Base-by-base conservation (phyloP, 1,140 invertebrate genomes). In the Brachionus paranguensis region DNA sequence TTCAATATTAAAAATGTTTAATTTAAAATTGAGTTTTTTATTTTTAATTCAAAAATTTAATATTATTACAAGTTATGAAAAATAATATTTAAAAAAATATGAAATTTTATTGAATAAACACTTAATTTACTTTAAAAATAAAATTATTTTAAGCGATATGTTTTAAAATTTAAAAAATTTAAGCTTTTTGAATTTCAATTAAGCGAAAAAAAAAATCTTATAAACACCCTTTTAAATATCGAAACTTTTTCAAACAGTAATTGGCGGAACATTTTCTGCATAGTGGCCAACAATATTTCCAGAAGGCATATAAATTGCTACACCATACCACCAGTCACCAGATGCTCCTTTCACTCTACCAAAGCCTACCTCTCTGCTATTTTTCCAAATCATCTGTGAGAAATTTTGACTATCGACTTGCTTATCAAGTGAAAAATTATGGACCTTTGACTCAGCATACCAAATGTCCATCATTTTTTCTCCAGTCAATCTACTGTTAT, bases 341-440 rank as follows among this genome's bases (percentile, higher is more conserved):
- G 86, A 92, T 85, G 89, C 84, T 7, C 85, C 85, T 33, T 85
- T 84, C 8, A 93, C 93, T 85, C 91, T 91, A 3, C 92, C 93
- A 8, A 94, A 91, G 1, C 93, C 94, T 85, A 94, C 88, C 86
- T 93, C 92, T 81, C 88, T 91, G 0, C 91, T 92, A n/a, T 88
- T 89, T 86, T 92, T 93, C 94, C 94, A 94, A 1, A 94, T 68
- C 0, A 88, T 68, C 78, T 88, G 87, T 17, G 86, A 85, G 53
- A 87, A 88, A 84, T 88, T 86, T 29, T 68, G 79, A 68, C 60
- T 83, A n/a, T 68, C 43, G 12, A 50, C 60, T 53, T 83, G 79
- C 41, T 37, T 50, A 55, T 72, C 79, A 8, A 55, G 29, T 43
- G 29, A 41, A 45, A 47, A 83, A 72, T 83, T 45, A n/a, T 83